A percentile compares a stretch with the other conserved stretches of the same genome.
Conservation (phyloP, 1,140 invertebrate species). For the Adelges cooleyi region DNA sequence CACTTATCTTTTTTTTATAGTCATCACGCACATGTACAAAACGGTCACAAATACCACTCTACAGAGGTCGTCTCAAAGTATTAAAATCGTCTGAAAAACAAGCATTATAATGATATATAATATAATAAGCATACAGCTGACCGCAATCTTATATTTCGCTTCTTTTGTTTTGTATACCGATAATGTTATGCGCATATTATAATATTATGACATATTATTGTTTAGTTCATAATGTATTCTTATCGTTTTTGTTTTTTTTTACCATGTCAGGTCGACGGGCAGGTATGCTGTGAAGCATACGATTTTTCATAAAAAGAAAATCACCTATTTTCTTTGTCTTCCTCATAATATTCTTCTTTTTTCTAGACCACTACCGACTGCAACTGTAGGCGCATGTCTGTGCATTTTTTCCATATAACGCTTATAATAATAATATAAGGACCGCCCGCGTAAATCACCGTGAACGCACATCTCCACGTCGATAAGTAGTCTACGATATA, state of each 20-base stretch:
- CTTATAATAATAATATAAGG: not conserved
- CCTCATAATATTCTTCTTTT: no score
- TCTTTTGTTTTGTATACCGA: no score
- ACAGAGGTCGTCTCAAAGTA: no score
- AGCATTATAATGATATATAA: no score
- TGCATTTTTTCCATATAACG: not conserved
- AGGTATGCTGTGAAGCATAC: conserved; percentile 8
- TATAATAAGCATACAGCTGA: no score
- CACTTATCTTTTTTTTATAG: no score
- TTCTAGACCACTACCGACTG: not conserved
- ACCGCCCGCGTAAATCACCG: conserved; percentile 11
- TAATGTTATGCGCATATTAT: not conserved
- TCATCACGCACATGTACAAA: no score
- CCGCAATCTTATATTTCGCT: no score
- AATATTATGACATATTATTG: not conserved
- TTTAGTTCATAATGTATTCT: not conserved
- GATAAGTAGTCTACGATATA: not conserved
- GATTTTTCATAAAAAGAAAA: not conserved
- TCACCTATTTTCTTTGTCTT: not conserved
- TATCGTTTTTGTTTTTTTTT: no score
- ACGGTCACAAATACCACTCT: no score
- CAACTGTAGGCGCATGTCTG: not conserved
- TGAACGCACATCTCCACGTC: conserved; percentile 2
- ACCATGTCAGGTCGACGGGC: not conserved
- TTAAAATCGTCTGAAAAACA: no score